Conservation (phyloP, 2,888 invertebrate species). For the Meteorus cinctellus region DNA sequence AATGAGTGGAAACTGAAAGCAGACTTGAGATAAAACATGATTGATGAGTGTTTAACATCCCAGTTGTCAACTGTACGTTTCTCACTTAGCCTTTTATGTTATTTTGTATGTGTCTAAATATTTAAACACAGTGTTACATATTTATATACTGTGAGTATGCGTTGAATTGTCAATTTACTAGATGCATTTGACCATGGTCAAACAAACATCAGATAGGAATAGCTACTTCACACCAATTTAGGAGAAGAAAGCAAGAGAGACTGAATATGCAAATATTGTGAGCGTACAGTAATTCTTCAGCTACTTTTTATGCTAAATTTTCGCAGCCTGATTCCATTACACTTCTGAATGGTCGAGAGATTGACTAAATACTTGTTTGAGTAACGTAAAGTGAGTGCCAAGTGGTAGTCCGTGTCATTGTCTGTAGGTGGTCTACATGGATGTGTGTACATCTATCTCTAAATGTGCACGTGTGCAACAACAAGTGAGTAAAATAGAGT, state of each 20-base stretch:
- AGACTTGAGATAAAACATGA: conserved; percentile 54
- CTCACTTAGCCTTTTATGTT: conserved; percentile 37
- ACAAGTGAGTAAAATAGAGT: conserved; percentile 14
- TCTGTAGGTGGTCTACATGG: conserved; percentile 63
- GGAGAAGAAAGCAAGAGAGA: no score
- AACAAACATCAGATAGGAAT: neutral
- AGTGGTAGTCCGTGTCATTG: conserved; percentile 68
- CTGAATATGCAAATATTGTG: neutral
- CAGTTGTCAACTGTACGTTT: conserved; percentile 51
- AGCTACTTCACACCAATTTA: no score
- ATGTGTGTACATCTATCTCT: neutral
- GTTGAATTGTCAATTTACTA: neutral
- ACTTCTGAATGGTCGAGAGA: conserved; percentile 51
- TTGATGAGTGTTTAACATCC: conserved; percentile 62
- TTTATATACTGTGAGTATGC: neutral
- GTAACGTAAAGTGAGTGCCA: conserved; percentile 69
- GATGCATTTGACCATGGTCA: neutral
- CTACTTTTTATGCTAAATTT: neutral
- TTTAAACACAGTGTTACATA: neutral
- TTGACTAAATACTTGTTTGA: conserved; percentile 63
- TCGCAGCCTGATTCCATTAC: conserved; percentile 48
- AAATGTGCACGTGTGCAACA: no score
- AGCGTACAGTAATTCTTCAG: neutral
- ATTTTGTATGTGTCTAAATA: no score
- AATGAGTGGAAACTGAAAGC: conserved; percentile 28